These are phyloP conservation scores for Meloidogyne exigua DNA, from an alignment of 1,140 invertebrate genomes.

Conservation along the genomic window DNA sequence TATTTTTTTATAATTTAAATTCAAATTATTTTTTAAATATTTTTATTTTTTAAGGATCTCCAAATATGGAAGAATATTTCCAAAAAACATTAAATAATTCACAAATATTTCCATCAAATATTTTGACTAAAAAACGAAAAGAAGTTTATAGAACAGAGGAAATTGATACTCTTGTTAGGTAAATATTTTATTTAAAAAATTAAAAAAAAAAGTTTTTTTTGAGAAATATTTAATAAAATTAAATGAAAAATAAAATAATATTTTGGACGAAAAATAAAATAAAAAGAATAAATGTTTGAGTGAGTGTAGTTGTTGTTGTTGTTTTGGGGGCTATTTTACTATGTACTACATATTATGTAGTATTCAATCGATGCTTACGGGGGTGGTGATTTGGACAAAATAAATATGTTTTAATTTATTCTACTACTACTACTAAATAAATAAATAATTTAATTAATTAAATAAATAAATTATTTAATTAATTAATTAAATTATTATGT, in stretches of 20 bases:
- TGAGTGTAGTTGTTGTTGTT: too few species aligned
- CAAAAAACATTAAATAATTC: not conserved
- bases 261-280: not conserved
- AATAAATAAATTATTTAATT: too few species aligned
- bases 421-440: too few species aligned
- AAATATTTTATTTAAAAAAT: not conserved
- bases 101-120: not conserved
- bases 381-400: not conserved
- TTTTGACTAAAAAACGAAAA: conserved; percentile 23
- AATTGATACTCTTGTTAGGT: conserved; percentile 40
- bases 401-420: too few species aligned
- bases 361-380: not conserved
- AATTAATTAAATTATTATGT: too few species aligned
- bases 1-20: too few species aligned
- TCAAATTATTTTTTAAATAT: not conserved
- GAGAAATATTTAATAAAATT: not conserved
- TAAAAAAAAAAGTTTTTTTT: not conserved
- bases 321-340: too few species aligned
- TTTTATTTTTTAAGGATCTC: not conserved
- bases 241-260: not conserved
- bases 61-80: too few species aligned
- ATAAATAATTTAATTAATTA: too few species aligned
- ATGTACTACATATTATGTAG: too few species aligned
- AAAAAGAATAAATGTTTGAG: too few species aligned
- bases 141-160: conserved; percentile 39